Evolutionary conservation across 2,113 vertebrate genomes (phyloP).

Genomic region (Lepidothrix coronata): DNA sequence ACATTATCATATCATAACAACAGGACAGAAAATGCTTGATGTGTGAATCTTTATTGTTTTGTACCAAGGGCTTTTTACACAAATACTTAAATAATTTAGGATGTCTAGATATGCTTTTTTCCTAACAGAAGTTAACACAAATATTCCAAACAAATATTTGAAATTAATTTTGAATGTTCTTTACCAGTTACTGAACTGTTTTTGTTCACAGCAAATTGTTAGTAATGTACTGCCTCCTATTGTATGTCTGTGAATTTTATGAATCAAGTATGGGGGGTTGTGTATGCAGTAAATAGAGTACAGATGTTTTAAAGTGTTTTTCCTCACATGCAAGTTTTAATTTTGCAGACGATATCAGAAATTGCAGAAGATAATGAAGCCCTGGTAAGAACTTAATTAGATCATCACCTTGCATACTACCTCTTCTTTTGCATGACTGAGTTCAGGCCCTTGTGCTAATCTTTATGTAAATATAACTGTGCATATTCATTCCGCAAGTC

Average conservation of each 20-base stretch:
- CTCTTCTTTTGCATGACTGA: conserved; percentile 84
- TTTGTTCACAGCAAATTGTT: not conserved
- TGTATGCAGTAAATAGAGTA: not conserved
- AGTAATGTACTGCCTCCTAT: not conserved
- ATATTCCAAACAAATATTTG: not conserved
- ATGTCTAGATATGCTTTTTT: not conserved
- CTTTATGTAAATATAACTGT: conserved; percentile 16
- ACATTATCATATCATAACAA: not conserved
- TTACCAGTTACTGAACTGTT: not conserved
- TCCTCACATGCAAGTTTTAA: conserved; percentile 87
- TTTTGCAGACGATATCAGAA: conserved; percentile 99
- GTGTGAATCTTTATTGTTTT: not conserved
- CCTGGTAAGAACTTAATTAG: conserved; percentile 89
- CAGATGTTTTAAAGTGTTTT: not conserved
- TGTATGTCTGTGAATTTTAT: not conserved
- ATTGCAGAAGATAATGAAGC: conserved; percentile 99
- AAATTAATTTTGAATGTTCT: not conserved
- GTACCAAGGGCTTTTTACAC: not conserved
- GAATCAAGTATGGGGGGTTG: not conserved
- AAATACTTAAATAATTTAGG: not conserved
- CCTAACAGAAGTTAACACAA: not conserved
- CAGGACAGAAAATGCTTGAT: not conserved
- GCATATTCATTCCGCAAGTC: not conserved
- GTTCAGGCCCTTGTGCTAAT: conserved; percentile 58
- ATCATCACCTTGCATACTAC: conserved; percentile 66